Conservation (phyloP, 2,888 invertebrate species). For the Heliconius hortense region DNA sequence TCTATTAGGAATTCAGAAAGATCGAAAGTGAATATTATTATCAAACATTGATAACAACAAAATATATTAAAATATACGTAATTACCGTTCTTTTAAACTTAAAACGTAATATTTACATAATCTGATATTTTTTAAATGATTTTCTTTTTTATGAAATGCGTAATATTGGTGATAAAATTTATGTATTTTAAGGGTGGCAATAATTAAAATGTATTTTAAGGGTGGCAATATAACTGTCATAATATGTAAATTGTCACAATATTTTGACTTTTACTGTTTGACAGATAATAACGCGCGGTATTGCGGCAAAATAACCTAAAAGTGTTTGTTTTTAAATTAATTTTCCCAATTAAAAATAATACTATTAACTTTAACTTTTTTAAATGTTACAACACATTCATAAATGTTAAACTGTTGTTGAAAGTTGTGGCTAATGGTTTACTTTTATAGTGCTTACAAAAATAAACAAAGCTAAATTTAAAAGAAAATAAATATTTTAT, state of each 20-base stretch:
- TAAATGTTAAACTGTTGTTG: neutral
- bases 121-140: neutral
- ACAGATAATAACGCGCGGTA: conserved; percentile 19
- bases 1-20: neutral
- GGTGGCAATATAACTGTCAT: conserved; percentile 25
- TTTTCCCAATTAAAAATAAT: neutral
- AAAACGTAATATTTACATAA: neutral
- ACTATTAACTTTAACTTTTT: neutral
- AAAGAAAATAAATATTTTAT: neutral
- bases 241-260: neutral
- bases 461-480: conserved; percentile 9
- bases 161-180: too few species aligned
- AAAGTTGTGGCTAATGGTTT: neutral
- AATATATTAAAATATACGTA: neutral
- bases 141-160: too few species aligned
- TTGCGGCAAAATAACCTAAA: conserved; percentile 38
- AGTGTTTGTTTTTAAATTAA: conserved; percentile 16
- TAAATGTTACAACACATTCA: too few species aligned
- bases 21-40: neutral
- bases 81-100: too few species aligned
- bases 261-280: conserved; percentile 6
- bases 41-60: neutral
- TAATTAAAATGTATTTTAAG: too few species aligned
- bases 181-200: too few species aligned
- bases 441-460: conserved; percentile 7